Evolutionary conservation across 2,888 invertebrate species (phyloP).

Genomic region (Lepidochrysops patricia): DNA sequence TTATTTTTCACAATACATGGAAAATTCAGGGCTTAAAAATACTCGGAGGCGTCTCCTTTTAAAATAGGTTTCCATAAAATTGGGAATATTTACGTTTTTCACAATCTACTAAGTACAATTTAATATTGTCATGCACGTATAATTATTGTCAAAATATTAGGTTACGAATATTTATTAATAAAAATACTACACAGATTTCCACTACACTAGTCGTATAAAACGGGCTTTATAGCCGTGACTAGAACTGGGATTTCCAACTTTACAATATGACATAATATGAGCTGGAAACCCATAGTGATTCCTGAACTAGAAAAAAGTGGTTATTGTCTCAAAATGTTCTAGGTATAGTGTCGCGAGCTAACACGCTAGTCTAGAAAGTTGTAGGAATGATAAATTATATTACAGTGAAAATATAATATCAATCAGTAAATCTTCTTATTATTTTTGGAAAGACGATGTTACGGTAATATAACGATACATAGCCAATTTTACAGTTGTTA

Average conservation of each 20-base stretch:
- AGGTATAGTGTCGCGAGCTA: constrained; percentile 9
- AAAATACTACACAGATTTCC: constrained; percentile 4
- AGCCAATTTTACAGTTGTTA: not conserved
- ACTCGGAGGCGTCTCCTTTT: not conserved
- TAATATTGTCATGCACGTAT: constrained; percentile 12
- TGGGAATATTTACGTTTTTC: not conserved
- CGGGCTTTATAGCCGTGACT: not conserved
- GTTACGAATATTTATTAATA: not conserved
- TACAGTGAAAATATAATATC: too few relatives aligned
- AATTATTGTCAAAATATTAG: constrained; percentile 8
- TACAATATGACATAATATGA: too few relatives aligned
- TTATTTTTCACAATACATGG: not conserved
- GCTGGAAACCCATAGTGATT: not conserved
- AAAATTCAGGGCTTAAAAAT: not conserved
- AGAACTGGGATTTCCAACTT: not conserved
- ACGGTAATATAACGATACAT: not conserved
- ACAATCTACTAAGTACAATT: not conserved
- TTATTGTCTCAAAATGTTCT: not conserved
- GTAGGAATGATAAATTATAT: not conserved
- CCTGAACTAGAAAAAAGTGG: not conserved
- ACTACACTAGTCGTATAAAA: constrained; percentile 12
- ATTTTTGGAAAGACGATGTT: not conserved
- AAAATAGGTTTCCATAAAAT: constrained; percentile 1
- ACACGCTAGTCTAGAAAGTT: not conserved
- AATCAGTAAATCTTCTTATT: too few relatives aligned